phyloP scores from a whole-genome alignment of 2,888 invertebrate genomes.

The Pyralis farinalis region DNA sequence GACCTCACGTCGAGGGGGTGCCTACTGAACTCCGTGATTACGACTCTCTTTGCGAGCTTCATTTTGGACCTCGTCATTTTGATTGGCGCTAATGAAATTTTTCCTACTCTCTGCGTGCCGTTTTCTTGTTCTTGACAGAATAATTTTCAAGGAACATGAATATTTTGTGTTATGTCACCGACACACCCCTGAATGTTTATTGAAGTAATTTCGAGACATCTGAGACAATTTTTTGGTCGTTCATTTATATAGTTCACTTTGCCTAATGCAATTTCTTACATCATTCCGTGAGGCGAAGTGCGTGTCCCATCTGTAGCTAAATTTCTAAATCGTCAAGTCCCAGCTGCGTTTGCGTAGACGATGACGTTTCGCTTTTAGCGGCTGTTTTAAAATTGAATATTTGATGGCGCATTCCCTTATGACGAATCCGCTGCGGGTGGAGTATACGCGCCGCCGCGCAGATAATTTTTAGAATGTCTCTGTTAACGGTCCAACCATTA shows the following conservation, averaged over 20 bases:
- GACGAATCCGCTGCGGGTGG: conserved; percentile 67
- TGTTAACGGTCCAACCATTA: conserved; percentile 61
- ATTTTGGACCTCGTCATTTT: conserved; percentile 80
- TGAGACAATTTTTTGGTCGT: conserved; percentile 63
- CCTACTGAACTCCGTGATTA: conserved; percentile 78
- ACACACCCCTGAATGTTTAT: conserved; percentile 68
- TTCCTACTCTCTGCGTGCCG: conserved; percentile 70
- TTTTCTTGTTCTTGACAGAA: conserved; percentile 78
- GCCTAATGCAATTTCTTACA: conserved; percentile 77
- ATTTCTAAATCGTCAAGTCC: conserved; percentile 76
- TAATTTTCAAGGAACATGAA: conserved; percentile 67
- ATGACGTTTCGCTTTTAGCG: conserved; percentile 81
- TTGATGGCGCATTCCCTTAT: conserved; percentile 77
- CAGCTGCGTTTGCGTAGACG: conserved; percentile 73
- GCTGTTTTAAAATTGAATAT: conserved; percentile 81
- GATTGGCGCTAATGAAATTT: conserved; percentile 82
- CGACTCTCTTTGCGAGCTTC: conserved; percentile 78
- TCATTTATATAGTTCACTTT: conserved; percentile 74
- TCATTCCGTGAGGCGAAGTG: conserved; percentile 60
- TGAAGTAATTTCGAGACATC: conserved; percentile 59
- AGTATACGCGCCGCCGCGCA: conserved; percentile 48
- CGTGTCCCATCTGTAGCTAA: conserved; percentile 77
- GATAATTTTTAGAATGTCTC: conserved; percentile 72
- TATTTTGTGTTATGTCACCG: conserved; percentile 62
- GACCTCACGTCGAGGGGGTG: conserved; percentile 79